phyloP scores from a whole-genome alignment of 2,797 vertebrate species.

The Peromyscus eremicus region DNA sequence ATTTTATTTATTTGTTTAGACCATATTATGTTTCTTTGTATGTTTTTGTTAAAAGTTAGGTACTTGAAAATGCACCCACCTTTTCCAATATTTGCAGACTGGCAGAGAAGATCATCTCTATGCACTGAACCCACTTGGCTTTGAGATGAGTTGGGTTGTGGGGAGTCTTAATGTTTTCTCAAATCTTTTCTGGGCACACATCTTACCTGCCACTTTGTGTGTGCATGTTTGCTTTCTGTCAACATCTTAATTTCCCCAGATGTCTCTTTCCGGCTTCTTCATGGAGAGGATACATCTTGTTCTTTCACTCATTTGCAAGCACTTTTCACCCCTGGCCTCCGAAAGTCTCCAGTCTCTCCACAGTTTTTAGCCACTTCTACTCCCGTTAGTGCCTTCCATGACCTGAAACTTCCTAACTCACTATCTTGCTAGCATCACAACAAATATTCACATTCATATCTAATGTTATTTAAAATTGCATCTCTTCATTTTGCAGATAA shows the following conservation, averaged over 20 bases:
- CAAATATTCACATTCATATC: neutral
- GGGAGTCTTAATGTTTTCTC: neutral
- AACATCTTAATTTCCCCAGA: neutral
- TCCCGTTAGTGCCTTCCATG: neutral
- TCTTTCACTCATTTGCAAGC: neutral
- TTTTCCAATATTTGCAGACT: neutral
- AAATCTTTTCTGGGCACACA: neutral
- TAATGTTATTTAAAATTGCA: slow-evolving; percentile 33
- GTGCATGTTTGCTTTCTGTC: neutral
- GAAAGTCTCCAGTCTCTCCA: too few relatives aligned
- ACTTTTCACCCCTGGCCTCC: neutral
- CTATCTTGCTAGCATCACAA: neutral
- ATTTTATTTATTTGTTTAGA: neutral
- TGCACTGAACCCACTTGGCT: neutral
- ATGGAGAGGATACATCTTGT: neutral
- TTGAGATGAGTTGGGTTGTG: neutral
- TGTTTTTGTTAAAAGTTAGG: neutral
- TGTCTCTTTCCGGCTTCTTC: neutral
- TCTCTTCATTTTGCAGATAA: neutral
- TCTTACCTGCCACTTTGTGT: neutral
- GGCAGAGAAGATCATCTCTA: too few relatives aligned
- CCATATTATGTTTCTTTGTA: neutral
- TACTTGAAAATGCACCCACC: neutral
- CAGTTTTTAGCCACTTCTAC: neutral
- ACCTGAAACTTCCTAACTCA: neutral